Evolutionary conservation across 2,888 invertebrate species (phyloP).

Genomic region (Drosophila formosana): DNA sequence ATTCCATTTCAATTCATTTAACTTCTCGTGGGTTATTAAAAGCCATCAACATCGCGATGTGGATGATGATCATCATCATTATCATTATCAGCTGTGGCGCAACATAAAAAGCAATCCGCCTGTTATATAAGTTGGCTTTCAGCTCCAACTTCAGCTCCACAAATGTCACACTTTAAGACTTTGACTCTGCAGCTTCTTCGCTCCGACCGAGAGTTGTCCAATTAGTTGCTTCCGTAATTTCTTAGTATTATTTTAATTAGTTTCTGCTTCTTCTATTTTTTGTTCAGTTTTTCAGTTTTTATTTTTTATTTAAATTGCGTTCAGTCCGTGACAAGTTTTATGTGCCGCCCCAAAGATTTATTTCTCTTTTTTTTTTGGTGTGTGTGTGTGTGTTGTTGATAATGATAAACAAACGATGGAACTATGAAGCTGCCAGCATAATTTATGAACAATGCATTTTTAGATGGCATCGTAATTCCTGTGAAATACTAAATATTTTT

Average conservation of each 20-base stretch:
- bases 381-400: conserved; percentile 18
- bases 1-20: conserved; percentile 51
- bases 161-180: conserved; percentile 66
- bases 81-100: conserved; percentile 18
- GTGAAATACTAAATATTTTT: conserved; percentile 24
- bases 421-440: conserved; percentile 47
- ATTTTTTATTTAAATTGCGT: conserved; percentile 67
- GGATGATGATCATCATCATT: conserved; percentile 28
- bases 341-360: conserved; percentile 66
- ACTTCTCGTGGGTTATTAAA: conserved; percentile 64
- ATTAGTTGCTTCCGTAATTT: conserved; percentile 80
- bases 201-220: conserved; percentile 52
- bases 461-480: conserved; percentile 55
- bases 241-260: conserved; percentile 80
- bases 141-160: conserved; percentile 35
- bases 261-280: conserved; percentile 30
- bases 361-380: conserved; percentile 30
- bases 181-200: conserved; percentile 9
- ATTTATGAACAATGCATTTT: conserved; percentile 67
- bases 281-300: conserved; percentile 1
- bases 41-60: conserved; percentile 40
- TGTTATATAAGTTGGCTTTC: conserved; percentile 57
- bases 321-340: conserved; percentile 51
- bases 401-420: conserved; percentile 43
- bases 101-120: conserved; percentile 42